These are phyloP conservation scores for Eretmochelys imbricata DNA, from an alignment of 2,113 vertebrate genomes.

Conservation along the genomic window DNA sequence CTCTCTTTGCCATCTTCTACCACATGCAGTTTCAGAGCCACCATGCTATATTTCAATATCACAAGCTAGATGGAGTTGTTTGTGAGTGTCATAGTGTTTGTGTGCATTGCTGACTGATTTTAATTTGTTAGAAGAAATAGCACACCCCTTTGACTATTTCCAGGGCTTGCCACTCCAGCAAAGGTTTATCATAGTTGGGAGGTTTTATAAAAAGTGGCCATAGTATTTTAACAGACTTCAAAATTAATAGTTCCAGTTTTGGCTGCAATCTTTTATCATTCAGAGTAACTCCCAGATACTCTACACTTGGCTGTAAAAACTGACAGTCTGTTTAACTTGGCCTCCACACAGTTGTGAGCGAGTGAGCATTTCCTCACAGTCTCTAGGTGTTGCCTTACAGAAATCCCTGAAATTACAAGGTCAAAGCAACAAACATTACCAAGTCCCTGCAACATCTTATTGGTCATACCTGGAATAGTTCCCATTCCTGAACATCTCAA, in stretches of 20 bases:
- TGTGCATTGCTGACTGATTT: background rate
- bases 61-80: background rate
- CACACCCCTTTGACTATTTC: background rate
- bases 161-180: background rate
- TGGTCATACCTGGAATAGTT: background rate
- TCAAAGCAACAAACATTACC: background rate
- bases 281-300: background rate
- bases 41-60: background rate
- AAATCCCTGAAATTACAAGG: background rate
- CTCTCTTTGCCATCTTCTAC: background rate
- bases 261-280: background rate
- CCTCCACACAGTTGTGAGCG: background rate
- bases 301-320: background rate
- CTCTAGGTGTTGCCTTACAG: background rate
- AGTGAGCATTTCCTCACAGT: background rate
- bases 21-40: background rate
- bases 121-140: slow-evolving; percentile 3
- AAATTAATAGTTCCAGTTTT: background rate
- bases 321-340: background rate
- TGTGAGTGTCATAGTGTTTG: background rate
- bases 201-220: background rate
- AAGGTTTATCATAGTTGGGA: background rate
- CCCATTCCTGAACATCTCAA: background rate
- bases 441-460: background rate
- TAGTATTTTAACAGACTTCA: background rate